Base-by-base conservation (phyloP, 2,113 vertebrate genomes). In the Triplophysa siluroides region DNA sequence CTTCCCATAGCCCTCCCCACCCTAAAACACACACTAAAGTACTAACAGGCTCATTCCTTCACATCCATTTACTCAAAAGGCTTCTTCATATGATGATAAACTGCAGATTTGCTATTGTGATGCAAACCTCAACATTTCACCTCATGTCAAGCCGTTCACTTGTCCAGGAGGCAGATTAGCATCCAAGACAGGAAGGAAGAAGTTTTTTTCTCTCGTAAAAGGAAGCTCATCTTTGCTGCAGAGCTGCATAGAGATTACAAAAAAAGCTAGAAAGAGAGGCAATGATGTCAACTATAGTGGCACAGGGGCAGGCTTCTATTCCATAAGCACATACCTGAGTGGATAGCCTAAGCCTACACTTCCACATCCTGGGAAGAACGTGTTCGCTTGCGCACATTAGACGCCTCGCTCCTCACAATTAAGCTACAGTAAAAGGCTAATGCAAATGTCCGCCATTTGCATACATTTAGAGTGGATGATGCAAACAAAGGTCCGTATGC, bases 1-100 rank as follows among this genome's bases (percentile, higher is more conserved):
- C 81, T 81, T 84, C 79, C 83, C 71, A 81, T 60, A 78, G 50
- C 70, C 75, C 81, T 81, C 80, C 67, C 69, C 62, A 24, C 62
- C 33, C 69, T 58, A 63, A 64, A 66, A 43, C 33, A 38, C 76
- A 52, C 66, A 54, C 21, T 56, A 69, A 45, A 68, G 21, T 38
- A 26, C 60, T 19, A 73, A 19, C 26, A 78, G n/a, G 23, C 62
- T 61, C 19, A 63, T 65, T 52, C 60, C 76, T 67, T 58, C 29
- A 60, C 63, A 38, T 80, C 58, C 8, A 11, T 80, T 72, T 24
- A 41, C 50, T 65, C 3, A 67, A 26, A 1, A 58, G 8, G 33
- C 23, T 43, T 60, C 33, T 24, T 72, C 52, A 74, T 38, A 23
- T 23, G 29, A 73, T 11, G 3, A 29, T 74, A 3, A 41, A 74